Conservation (phyloP, 1,140 invertebrate species). For the Drosophila bifasciata region DNA sequence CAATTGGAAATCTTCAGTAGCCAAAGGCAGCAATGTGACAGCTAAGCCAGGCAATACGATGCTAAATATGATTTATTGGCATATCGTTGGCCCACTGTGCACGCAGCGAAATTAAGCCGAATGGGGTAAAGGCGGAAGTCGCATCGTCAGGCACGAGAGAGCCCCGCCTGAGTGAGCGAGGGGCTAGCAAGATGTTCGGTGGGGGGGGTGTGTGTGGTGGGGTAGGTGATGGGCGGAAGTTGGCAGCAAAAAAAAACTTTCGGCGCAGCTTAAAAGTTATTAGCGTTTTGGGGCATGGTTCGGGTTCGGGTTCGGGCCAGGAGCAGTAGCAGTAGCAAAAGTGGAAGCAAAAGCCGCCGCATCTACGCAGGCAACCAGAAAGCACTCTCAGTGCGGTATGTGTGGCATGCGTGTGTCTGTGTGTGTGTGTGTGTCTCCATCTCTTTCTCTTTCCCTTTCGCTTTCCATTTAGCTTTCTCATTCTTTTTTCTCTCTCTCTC, state of each 20-base stretch:
- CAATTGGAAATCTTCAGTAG: too few relatives aligned
- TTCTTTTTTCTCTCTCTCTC: conserved; percentile 1
- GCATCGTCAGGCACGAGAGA: conserved; percentile 66
- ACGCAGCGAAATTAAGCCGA: conserved; percentile 61
- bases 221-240: conserved; percentile 38
- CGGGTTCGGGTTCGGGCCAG: conserved; percentile 1
- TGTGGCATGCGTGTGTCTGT: not conserved
- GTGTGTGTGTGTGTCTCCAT: too few relatives aligned
- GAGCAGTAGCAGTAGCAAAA: conserved; percentile 6
- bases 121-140: conserved; percentile 75
- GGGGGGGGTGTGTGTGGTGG: not conserved
- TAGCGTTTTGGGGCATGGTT: conserved; percentile 59
- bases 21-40: too few relatives aligned
- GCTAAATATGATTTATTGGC: too few relatives aligned
- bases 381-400: conserved; percentile 18
- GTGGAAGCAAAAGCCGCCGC: conserved; percentile 33
- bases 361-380: conserved; percentile 41
- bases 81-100: conserved; percentile 25
- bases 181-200: conserved; percentile 1
- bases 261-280: conserved; percentile 78
- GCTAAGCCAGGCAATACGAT: too few relatives aligned
- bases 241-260: conserved; percentile 60
- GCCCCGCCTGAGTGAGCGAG: conserved; percentile 21
- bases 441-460: not conserved
- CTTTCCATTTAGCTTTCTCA: not conserved